A percentile compares a stretch with the other conserved stretches of the same genome.
These are phyloP conservation scores for Pogonus chalceus DNA, from an alignment of 1,140 invertebrate species.

Conservation along the genomic window DNA sequence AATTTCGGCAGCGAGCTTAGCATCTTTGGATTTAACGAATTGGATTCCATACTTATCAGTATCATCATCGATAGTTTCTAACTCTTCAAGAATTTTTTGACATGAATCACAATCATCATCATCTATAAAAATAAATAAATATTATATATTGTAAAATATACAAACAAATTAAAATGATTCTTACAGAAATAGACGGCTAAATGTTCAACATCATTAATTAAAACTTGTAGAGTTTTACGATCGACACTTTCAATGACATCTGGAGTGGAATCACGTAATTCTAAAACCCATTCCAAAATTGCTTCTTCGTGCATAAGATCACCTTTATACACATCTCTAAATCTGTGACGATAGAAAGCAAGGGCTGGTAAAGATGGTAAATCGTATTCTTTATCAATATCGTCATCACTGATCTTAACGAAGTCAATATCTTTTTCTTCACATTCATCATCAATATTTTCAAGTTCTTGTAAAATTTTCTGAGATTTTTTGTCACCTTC, in stretches of 20 bases:
- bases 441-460: slow-evolving; percentile 91
- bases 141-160: slow-evolving; percentile 13
- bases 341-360: slow-evolving; percentile 83
- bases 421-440: slow-evolving; percentile 88
- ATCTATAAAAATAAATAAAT: slow-evolving; percentile 42
- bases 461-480: slow-evolving; percentile 79
- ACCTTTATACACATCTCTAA: slow-evolving; percentile 68
- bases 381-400: slow-evolving; percentile 82
- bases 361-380: slow-evolving; percentile 70
- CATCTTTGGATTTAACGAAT: slow-evolving; percentile 88
- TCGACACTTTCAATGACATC: slow-evolving; percentile 90
- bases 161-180: slow-evolving; percentile 29
- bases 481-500: slow-evolving; percentile 84
- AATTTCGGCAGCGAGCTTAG: slow-evolving; percentile 78
- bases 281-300: slow-evolving; percentile 81
- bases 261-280: slow-evolving; percentile 69
- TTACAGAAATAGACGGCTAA: slow-evolving; percentile 89
- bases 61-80: slow-evolving; percentile 91
- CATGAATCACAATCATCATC: slow-evolving; percentile 77
- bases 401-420: slow-evolving; percentile 85
- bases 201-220: slow-evolving; percentile 84
- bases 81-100: slow-evolving; percentile 70
- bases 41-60: slow-evolving; percentile 79
- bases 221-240: slow-evolving; percentile 75
- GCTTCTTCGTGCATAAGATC: slow-evolving; percentile 87